These are phyloP conservation scores for Xanthostigma xanthostigma DNA, from an alignment of 2,888 invertebrate genomes.

Conservation along the genomic window DNA sequence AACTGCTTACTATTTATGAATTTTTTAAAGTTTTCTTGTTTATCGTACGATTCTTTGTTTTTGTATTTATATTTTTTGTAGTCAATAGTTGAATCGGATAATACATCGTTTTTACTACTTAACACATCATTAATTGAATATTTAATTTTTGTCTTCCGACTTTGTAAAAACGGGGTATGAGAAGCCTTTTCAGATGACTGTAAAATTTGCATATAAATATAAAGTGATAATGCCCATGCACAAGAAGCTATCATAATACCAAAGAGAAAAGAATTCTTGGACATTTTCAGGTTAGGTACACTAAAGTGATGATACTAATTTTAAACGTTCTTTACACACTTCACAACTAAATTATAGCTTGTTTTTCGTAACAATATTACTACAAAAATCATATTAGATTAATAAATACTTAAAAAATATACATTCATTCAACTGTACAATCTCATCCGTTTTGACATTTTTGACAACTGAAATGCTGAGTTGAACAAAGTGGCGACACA, in stretches of 20 bases:
- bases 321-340: too few species aligned
- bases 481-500: too few species aligned
- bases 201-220: slow-evolving; percentile 43
- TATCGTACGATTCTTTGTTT: slow-evolving; percentile 15
- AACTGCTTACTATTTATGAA: slow-evolving; percentile 30
- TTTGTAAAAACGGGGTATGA: slow-evolving; percentile 1
- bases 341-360: too few species aligned
- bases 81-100: background rate
- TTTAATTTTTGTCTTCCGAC: slow-evolving; percentile 8
- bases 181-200: slow-evolving; percentile 1
- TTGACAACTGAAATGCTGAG: too few species aligned
- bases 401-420: too few species aligned
- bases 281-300: slow-evolving; percentile 19
- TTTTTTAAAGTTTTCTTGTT: slow-evolving; percentile 16
- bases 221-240: slow-evolving; percentile 59
- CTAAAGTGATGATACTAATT: too few species aligned
- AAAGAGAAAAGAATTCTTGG: slow-evolving; percentile 51
- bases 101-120: too few species aligned
- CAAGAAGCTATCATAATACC: slow-evolving; percentile 58
- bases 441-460: too few species aligned
- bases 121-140: too few species aligned
- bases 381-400: too few species aligned
- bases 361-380: too few species aligned
- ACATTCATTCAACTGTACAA: too few species aligned
- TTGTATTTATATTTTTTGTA: slow-evolving; percentile 11